Evolutionary conservation across 1,140 invertebrate species (phyloP), one percentile per base, ranked within the genome.

Genomic region (Steinernema feltiae): DNA sequence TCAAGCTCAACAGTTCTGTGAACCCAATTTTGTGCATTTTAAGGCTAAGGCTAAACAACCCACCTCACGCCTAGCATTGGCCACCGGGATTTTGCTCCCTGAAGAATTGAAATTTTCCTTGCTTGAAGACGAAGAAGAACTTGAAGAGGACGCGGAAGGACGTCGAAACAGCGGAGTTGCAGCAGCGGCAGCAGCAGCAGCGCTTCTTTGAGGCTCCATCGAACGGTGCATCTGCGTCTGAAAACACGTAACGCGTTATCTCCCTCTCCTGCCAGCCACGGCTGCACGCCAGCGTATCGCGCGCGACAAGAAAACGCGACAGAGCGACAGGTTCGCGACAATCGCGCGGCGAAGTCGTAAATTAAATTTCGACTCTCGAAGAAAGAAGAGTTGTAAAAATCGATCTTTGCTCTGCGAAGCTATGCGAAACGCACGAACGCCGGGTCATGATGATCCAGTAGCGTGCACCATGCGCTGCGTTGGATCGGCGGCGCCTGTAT

Each of bases 371-470:
- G 53, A 63, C 41, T n/a, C n/a, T 15, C 15, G 53, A 27, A 27
- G 24, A 21, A 63, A 63, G 53, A 63, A 63, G 24, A 63, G 53
- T 27, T 63, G 53, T 63, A 63, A 63, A 63, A 63, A 27, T 63
- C 53, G 53, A 63, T 63, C 53, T 63, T 63, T 63, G 53, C 53
- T 63, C 53, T n/a, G n/a, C n/a, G n/a, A n/a, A n/a, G n/a, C n/a
- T n/a, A n/a, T n/a, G n/a, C n/a, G n/a, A n/a, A n/a, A n/a, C n/a
- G n/a, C n/a, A n/a, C n/a, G n/a, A n/a, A n/a, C n/a, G n/a, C n/a
- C n/a, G n/a, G n/a, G n/a, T n/a, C n/a, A n/a, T n/a, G n/a, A n/a
- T n/a, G n/a, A n/a, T n/a, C n/a, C n/a, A n/a, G n/a, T n/a, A n/a
- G n/a, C n/a, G n/a, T n/a, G n/a, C n/a, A n/a, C n/a, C n/a, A n/a